phyloP scores from a whole-genome alignment of 2,113 vertebrate species.

The Sceloporus tristichus region DNA sequence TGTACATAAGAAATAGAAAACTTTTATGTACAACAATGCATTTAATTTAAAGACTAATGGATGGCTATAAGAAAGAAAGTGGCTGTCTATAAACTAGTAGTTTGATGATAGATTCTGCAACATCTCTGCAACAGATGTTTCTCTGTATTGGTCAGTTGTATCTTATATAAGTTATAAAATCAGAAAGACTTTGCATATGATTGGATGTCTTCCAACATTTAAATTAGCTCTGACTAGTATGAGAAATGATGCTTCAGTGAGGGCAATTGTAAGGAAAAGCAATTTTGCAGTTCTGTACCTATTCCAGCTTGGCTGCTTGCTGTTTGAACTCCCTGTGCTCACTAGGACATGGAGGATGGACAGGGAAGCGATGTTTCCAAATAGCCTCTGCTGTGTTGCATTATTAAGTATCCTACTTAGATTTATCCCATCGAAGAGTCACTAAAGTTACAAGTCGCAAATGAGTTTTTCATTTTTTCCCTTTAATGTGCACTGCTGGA shows the following conservation, averaged over 20 bases:
- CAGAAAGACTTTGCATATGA: conserved; percentile 71
- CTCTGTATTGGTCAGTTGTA: conserved; percentile 71
- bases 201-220: conserved; percentile 71
- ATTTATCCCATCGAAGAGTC: conserved; percentile 37
- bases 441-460: conserved; percentile 58
- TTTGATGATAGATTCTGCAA: conserved; percentile 55
- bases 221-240: conserved; percentile 70
- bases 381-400: conserved; percentile 45
- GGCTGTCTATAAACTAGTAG: conserved; percentile 46
- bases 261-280: conserved; percentile 68
- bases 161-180: conserved; percentile 70
- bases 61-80: conserved; percentile 54
- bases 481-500: conserved; percentile 37
- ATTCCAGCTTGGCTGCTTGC: conserved; percentile 73
- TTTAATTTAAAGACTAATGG: conserved; percentile 38
- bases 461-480: conserved; percentile 65
- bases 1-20: conserved; percentile 46
- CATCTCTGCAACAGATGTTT: conserved; percentile 74
- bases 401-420: conserved; percentile 45
- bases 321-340: conserved; percentile 73
- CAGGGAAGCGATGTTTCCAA: conserved; percentile 54
- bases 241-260: conserved; percentile 71
- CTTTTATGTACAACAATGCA: not conserved
- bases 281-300: conserved; percentile 63
- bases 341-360: conserved; percentile 57